phyloP scores from a whole-genome alignment of 2,797 vertebrate genomes.

The Synanceia verrucosa region DNA sequence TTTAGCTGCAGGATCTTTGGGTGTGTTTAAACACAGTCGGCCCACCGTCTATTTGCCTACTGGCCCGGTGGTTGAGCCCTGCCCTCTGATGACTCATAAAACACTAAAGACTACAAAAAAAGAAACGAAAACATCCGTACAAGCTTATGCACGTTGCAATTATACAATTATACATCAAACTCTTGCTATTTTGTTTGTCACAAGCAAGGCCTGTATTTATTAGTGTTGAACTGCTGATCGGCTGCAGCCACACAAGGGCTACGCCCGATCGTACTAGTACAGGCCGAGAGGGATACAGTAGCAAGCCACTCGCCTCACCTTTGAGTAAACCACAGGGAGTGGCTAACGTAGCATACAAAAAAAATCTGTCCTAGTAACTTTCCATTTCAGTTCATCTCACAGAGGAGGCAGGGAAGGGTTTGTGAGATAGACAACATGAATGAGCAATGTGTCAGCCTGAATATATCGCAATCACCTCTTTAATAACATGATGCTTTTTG shows the following conservation, averaged over 20 bases:
- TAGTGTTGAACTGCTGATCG: background rate
- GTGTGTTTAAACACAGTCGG: conserved; percentile 33
- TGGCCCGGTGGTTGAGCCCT: conserved; percentile 17
- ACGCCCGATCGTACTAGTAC: conserved; percentile 13
- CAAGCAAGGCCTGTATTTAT: background rate
- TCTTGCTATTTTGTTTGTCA: background rate
- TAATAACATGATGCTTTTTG: background rate
- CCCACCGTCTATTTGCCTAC: conserved; percentile 14
- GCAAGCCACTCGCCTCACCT: conserved; percentile 44
- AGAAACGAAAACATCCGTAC: background rate
- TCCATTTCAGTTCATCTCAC: conserved; percentile 44
- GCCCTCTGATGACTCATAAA: conserved; percentile 60
- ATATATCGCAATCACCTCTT: background rate
- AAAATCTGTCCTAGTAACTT: conserved; percentile 56
- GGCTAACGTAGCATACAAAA: conserved; percentile 25
- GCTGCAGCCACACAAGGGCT: background rate
- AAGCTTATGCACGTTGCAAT: conserved; percentile 5
- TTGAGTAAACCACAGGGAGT: conserved; percentile 52
- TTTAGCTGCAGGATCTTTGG: conserved; percentile 9
- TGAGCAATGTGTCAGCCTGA: background rate
- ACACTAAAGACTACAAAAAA: background rate
- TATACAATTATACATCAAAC: conserved; percentile 2
- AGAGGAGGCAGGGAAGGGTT: conserved; percentile 37
- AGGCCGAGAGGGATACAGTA: background rate
- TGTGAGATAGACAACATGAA: background rate